phyloP scores from a whole-genome alignment of 2,888 invertebrate genomes.

The Sicus ferrugineus region DNA sequence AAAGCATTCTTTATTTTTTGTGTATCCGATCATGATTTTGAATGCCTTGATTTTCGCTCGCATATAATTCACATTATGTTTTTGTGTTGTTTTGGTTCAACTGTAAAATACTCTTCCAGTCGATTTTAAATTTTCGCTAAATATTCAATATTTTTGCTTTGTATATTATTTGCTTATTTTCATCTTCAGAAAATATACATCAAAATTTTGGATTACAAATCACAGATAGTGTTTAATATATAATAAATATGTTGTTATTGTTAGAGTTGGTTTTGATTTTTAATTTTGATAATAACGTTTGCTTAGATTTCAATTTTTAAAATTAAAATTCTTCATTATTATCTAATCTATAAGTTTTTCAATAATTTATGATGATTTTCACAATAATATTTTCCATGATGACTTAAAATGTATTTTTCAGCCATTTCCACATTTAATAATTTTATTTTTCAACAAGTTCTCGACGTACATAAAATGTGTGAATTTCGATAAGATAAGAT shows the following conservation, averaged over 20 bases:
- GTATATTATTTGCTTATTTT: conserved; percentile 44
- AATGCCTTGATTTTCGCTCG: conserved; percentile 36
- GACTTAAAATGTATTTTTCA: neutral
- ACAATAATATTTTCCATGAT: neutral
- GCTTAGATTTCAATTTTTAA: neutral
- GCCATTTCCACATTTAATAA: neutral
- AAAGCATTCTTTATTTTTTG: conserved; percentile 40
- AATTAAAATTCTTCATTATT: conserved; percentile 1
- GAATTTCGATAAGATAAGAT: too few relatives aligned
- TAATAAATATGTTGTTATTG: conserved; percentile 54
- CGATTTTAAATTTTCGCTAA: conserved; percentile 46
- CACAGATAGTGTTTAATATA: conserved; percentile 66
- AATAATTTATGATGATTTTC: conserved; percentile 28
- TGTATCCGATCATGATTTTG: conserved; percentile 33
- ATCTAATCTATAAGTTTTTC: conserved; percentile 38
- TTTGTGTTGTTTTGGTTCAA: conserved; percentile 36
- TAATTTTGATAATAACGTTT: conserved; percentile 20
- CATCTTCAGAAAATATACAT: conserved; percentile 64
- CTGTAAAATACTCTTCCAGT: conserved; percentile 43
- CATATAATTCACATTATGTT: too few relatives aligned
- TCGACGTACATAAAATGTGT: too few relatives aligned
- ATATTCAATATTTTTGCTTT: conserved; percentile 46
- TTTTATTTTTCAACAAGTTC: too few relatives aligned
- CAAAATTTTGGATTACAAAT: conserved; percentile 67
- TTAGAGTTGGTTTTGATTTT: conserved; percentile 40